Base-by-base conservation (phyloP, 2,888 invertebrate species). In the Drosophila anomalata region DNA sequence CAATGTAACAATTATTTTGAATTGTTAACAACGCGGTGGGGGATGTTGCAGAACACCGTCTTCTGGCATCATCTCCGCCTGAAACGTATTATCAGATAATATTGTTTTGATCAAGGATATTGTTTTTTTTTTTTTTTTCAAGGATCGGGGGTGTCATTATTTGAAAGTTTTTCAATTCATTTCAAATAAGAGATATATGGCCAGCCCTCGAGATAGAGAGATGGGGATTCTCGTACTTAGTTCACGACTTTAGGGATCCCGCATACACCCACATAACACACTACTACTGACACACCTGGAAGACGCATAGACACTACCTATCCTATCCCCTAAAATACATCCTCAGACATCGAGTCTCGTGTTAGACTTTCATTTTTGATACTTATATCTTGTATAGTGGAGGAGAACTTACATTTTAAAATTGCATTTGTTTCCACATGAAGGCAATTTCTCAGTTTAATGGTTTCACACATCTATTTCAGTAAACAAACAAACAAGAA, bases 391-490 rank as follows among this genome's bases (percentile, higher is more conserved):
- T 75, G 53, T 77, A 76, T 72, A 41, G 17, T 42, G 51, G 51
- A 73, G 70, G 71, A 63, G 63, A 60, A 66, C 39, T 85, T 80
- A 87, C 71, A 82, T 77, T 87, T 82, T 71, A 39, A 73, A 82
- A 84, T 87, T 82, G 87, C 82, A 82, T 89, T 85, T 89, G 65
- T 81, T 74, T 78, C 55, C 68, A 76, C 81, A 81, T 70, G 58
- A 68, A 73, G 39, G 88, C 80, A 87, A 89, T 89, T 84, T 89
- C 89, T 89, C 89, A 89, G 89, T 89, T 89, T 87, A 77, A 90
- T 90, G 89, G 89, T 89, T 89, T 89, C 89, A 89, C 89, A 90
- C 77, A 78, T 81, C 78, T 83, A 81, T 70, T 75, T 84, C 73
- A 79, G 36, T 36, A 59, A 42, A 59, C 59, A 31, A 67, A 78